A percentile compares a stretch with the other conserved stretches of the same genome.
These are phyloP conservation scores for Mesorhabditis belari DNA, from an alignment of 2,888 invertebrate species.

Conservation along the genomic window DNA sequence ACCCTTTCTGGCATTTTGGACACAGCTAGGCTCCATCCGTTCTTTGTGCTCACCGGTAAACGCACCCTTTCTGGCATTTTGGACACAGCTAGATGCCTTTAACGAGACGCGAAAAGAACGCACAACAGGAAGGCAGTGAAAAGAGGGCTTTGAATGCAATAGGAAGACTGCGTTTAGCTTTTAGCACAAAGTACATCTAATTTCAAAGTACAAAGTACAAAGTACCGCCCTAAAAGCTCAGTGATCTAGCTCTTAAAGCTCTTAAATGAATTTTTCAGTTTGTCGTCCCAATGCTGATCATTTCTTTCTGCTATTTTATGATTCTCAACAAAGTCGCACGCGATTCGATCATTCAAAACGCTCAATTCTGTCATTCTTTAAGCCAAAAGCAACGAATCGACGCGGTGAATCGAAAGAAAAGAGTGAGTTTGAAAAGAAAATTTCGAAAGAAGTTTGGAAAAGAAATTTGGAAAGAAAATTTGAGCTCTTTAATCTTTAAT, in stretches of 20 bases:
- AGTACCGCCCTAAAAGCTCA: not conserved
- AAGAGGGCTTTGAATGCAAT: no score
- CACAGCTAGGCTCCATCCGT: no score
- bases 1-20: no score
- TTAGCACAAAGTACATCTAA: no score
- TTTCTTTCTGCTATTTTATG: slow-evolving; percentile 50
- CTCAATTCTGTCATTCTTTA: slow-evolving; percentile 45
- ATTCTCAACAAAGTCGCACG: slow-evolving; percentile 48
- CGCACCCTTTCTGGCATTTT: no score
- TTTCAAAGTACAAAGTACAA: not conserved
- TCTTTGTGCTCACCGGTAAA: no score
- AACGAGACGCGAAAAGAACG: no score
- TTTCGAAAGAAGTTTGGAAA: not conserved
- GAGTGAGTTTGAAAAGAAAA: slow-evolving; percentile 16
- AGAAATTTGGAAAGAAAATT: not conserved
- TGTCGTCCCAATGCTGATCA: slow-evolving; percentile 48
- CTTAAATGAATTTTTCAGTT: slow-evolving; percentile 29
- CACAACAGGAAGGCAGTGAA: no score
- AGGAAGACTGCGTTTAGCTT: no score
- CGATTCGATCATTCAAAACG: slow-evolving; percentile 51
- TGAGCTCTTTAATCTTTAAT: not conserved
- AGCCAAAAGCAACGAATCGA: slow-evolving; percentile 46
- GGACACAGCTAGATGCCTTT: no score
- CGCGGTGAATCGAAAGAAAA: slow-evolving; percentile 41
- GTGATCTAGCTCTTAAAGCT: not conserved